These are phyloP conservation scores for Muscidifurax raptorellus DNA, from an alignment of 1,140 invertebrate genomes.

Conservation along the genomic window DNA sequence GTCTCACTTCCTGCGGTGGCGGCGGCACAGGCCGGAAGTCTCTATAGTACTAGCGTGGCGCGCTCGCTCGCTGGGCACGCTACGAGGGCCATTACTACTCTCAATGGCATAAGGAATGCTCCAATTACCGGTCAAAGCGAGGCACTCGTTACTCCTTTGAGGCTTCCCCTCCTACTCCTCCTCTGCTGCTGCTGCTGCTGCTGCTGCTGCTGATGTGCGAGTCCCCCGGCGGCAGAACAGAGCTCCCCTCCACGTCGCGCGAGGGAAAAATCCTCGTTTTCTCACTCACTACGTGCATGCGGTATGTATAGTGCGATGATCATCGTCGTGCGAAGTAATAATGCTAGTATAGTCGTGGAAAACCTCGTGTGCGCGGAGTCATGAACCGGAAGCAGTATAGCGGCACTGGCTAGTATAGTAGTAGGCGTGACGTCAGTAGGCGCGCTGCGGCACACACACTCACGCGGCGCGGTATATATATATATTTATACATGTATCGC, in stretches of 20 bases:
- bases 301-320: background rate
- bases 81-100: conserved; percentile 63
- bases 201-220: background rate
- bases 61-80: background rate
- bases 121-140: conserved; percentile 64
- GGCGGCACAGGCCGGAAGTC: conserved; percentile 69
- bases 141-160: conserved; percentile 50
- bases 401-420: conserved; percentile 28
- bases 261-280: background rate
- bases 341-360: background rate
- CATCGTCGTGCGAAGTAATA: background rate
- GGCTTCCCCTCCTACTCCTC: conserved; percentile 1
- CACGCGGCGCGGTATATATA: background rate
- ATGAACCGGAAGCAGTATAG: conserved; percentile 39
- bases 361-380: conserved; percentile 38
- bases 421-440: conserved; percentile 46
- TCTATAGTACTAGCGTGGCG: conserved; percentile 67
- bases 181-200: background rate
- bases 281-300: background rate
- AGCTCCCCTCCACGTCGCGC: background rate
- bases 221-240: background rate
- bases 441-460: conserved; percentile 24
- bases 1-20: conserved; percentile 68
- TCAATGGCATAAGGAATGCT: conserved; percentile 63
- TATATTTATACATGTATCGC: conserved; percentile 38